A percentile compares a stretch with the other conserved stretches of the same genome.
Conservation (phyloP, 1,140 invertebrate species). For the Bombus impatiens region DNA sequence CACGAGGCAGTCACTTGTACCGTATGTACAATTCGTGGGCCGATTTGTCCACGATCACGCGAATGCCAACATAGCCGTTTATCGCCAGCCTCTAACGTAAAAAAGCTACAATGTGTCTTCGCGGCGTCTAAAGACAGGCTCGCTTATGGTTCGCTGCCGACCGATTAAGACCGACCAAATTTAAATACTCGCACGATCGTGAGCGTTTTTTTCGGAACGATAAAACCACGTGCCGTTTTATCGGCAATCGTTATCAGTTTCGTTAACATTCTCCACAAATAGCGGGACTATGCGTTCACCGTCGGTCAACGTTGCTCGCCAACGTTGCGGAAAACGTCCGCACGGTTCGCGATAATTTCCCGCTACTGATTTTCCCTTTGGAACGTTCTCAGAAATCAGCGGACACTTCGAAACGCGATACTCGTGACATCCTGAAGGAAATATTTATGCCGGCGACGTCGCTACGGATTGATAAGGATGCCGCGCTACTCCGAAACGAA, state of each 20-base stretch:
- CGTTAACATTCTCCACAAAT: background rate
- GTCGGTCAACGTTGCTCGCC: background rate
- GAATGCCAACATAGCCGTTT: background rate
- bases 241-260: conserved; percentile 10
- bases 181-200: background rate
- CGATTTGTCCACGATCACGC: background rate
- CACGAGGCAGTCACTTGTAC: conserved; percentile 2
- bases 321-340: background rate
- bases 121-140: background rate
- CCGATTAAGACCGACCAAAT: background rate
- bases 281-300: background rate
- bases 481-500: conserved; percentile 12
- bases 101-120: background rate
- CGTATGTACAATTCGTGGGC: no score
- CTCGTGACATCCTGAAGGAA: conserved; percentile 3
- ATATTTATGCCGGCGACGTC: conserved; percentile 53
- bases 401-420: conserved; percentile 11
- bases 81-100: background rate
- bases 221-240: background rate
- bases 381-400: background rate
- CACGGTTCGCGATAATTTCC: background rate
- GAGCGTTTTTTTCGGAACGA: background rate
- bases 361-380: background rate
- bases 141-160: background rate
- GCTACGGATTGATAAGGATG: conserved; percentile 40